phyloP scores from a whole-genome alignment of 1,140 invertebrate genomes.

The Leucophenga varia region DNA sequence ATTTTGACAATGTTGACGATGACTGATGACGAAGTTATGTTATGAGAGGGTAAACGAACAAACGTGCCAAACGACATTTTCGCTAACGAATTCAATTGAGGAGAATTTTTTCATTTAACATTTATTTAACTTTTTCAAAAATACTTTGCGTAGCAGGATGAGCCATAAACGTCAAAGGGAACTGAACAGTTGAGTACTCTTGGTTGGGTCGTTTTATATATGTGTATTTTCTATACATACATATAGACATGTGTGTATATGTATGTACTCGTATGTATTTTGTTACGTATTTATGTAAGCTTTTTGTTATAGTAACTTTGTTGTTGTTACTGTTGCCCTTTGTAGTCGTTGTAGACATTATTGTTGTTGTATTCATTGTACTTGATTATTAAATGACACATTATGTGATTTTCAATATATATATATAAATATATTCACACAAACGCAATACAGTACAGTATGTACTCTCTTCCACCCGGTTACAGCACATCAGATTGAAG shows the following conservation, averaged over 20 bases:
- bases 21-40: too few species aligned
- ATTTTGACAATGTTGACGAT: too few species aligned
- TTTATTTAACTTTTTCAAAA: constrained; percentile 42
- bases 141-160: constrained; percentile 4
- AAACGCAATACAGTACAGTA: too few species aligned
- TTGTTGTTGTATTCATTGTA: constrained; percentile 42
- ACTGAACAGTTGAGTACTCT: too few species aligned
- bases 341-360: constrained; percentile 33
- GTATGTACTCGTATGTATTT: constrained; percentile 11
- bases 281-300: constrained; percentile 30
- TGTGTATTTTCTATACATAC: constrained; percentile 6
- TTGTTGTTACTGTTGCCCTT: constrained; percentile 15
- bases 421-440: constrained; percentile 16
- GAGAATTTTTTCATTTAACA: constrained; percentile 53
- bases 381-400: constrained; percentile 55
- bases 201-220: too few species aligned
- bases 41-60: too few species aligned
- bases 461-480: constrained; percentile 32
- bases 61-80: constrained; percentile 54
- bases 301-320: constrained; percentile 19
- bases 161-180: constrained; percentile 10
- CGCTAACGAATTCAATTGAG: constrained; percentile 54
- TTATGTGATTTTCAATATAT: constrained; percentile 51
- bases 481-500: too few species aligned
- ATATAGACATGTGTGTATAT: neutral